Evolutionary conservation across 1,140 invertebrate species (phyloP), one percentile per base, ranked within the genome.

Genomic region (Penaeus vannamei): DNA sequence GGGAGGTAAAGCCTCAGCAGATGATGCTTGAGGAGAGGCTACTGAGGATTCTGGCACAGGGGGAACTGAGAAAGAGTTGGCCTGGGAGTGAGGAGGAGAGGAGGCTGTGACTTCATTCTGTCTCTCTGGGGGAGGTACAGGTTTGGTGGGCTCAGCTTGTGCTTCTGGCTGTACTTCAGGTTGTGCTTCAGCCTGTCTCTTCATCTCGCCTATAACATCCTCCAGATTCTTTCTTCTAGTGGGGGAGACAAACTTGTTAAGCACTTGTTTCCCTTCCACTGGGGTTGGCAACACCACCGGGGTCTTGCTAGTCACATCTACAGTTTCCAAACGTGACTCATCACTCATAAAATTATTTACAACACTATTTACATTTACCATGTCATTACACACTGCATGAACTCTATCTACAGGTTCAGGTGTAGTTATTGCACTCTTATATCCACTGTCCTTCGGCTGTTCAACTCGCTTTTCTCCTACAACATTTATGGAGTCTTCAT

Each of bases 341-440:
- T 90, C 89, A 22, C 53, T 84, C 60, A 90, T 60, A 77, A 87
- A 69, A 86, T 59, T 85, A 86, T 88, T 90, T 84, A 87, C 82
- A 84, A 86, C 66, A 87, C 81, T 90, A 90, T 87, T 87, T 87
- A 85, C 90, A 90, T 29, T 87, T 8, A 77, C 83, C 72, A 85
- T 53, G 12, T 84, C 85, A 61, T 83, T 79, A 77, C 77, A 69
- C 29, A 82, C 62, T 36, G 88, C 46, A 12, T 90, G 88, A 32
- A 83, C 76, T 85, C 91, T 81, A 77, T 91, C 91, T 62, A 91
- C 84, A 83, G 91, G 89, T 83, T 90, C 89, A 59, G 91, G 91
- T 80, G 91, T 91, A 61, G 89, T 90, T 90, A 91, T 91, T 88
- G 91, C 91, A 91, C 91, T 91, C 90, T 91, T 91, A 77, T 91